phyloP scores from a whole-genome alignment of 2,888 invertebrate genomes.

The Linyphia triangularis region DNA sequence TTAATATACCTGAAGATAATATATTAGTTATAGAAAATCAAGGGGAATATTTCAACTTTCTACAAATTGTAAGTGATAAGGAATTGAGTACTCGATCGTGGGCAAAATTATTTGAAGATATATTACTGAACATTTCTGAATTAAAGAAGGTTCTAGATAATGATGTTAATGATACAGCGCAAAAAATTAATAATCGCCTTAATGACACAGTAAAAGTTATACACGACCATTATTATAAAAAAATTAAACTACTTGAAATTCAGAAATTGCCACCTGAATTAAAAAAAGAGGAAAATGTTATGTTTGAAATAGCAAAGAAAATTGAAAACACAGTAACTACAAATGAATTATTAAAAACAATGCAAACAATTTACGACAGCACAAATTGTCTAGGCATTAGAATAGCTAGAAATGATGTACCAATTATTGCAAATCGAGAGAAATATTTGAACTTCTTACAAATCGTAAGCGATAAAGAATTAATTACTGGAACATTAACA shows the following conservation, averaged over 20 bases:
- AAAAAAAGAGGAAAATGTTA: not conserved
- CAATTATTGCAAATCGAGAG: too few relatives aligned
- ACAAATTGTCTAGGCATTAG: too few relatives aligned
- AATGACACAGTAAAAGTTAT: not conserved
- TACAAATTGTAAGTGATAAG: constrained; percentile 25
- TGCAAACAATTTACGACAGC: too few relatives aligned
- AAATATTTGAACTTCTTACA: too few relatives aligned
- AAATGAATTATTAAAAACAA: not conserved
- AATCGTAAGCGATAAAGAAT: too few relatives aligned
- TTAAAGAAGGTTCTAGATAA: not conserved
- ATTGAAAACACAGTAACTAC: not conserved
- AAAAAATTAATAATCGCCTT: not conserved
- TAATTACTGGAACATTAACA: too few relatives aligned
- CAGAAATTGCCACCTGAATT: not conserved
- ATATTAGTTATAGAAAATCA: not conserved
- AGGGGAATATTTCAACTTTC: constrained; percentile 18
- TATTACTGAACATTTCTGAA: not conserved
- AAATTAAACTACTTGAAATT: constrained; percentile 30
- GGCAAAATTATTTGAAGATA: not conserved
- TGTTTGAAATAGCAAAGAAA: not conserved
- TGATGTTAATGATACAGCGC: not conserved
- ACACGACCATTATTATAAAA: not conserved
- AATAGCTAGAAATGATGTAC: too few relatives aligned
- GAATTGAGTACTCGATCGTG: not conserved
- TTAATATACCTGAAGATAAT: not conserved